Evolutionary conservation across 2,888 invertebrate species (phyloP).

Genomic region (Autographa gamma): DNA sequence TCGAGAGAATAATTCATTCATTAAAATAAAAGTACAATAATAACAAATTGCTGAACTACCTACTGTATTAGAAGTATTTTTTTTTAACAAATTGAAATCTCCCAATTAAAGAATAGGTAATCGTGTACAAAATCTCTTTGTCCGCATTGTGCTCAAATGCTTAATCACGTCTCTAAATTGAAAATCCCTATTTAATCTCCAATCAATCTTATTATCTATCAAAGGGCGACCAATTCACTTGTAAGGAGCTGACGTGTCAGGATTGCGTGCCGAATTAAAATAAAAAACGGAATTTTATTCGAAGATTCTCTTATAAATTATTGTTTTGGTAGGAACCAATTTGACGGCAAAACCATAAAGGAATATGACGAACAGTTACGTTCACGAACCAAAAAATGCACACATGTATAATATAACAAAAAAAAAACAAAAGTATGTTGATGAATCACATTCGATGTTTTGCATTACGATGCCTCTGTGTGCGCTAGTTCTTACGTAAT

Average conservation of each 20-base stretch:
- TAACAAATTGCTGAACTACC: neutral
- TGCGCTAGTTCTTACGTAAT: too few species aligned
- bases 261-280: constrained; percentile 24
- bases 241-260: constrained; percentile 39
- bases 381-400: too few species aligned
- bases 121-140: neutral
- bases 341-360: neutral
- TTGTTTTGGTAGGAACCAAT: neutral
- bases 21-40: neutral
- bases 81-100: neutral
- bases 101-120: neutral
- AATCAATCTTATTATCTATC: constrained; percentile 40
- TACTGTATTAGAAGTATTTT: neutral
- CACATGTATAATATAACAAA: too few species aligned
- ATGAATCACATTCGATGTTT: too few species aligned
- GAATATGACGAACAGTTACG: neutral
- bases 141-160: neutral
- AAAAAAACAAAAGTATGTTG: too few species aligned
- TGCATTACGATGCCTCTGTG: too few species aligned
- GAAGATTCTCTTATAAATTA: constrained; percentile 5
- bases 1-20: too few species aligned
- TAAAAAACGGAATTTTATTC: constrained; percentile 39
- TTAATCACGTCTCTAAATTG: constrained; percentile 25
- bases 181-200: constrained; percentile 41
- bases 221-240: constrained; percentile 38